Conservation (phyloP, 2,113 vertebrate genomes). For the Platycercus adscitus region DNA sequence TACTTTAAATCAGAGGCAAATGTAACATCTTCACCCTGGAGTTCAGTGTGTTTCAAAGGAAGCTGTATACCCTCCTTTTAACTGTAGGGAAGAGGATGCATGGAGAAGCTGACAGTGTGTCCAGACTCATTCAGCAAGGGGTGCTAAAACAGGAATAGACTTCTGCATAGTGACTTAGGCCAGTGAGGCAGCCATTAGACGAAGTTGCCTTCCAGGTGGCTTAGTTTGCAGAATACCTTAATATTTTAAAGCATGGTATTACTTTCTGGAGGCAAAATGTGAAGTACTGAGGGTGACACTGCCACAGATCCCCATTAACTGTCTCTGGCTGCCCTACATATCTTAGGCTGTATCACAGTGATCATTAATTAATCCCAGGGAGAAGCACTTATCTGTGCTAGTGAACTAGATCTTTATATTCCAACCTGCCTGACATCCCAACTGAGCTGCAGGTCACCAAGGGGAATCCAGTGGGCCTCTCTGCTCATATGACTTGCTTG, state of each 20-base stretch:
- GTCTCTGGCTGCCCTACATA: conserved; percentile 4
- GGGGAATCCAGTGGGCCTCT: not conserved
- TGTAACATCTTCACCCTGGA: not conserved
- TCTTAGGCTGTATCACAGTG: not conserved
- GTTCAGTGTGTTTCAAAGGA: not conserved
- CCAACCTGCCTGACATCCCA: not conserved
- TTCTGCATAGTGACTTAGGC: not conserved
- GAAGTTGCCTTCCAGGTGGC: accelerated
- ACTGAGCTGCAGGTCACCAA: not conserved
- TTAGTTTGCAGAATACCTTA: not conserved
- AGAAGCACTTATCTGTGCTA: conserved; percentile 16
- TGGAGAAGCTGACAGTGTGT: not conserved
- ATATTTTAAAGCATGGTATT: not conserved
- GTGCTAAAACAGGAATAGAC: not conserved
- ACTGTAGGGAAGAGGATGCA: not conserved
- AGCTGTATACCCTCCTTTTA: not conserved
- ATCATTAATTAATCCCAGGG: conserved; percentile 50
- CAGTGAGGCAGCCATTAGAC: not conserved
- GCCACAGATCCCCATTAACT: not conserved
- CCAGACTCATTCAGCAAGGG: not conserved
- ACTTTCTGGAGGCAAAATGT: not conserved
- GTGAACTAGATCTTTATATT: conserved; percentile 6
- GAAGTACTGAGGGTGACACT: not conserved
- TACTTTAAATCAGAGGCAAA: not conserved
- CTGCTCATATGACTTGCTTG: not conserved